These are phyloP conservation scores for Channa argus DNA, from an alignment of 2,113 vertebrate species.

Conservation along the genomic window DNA sequence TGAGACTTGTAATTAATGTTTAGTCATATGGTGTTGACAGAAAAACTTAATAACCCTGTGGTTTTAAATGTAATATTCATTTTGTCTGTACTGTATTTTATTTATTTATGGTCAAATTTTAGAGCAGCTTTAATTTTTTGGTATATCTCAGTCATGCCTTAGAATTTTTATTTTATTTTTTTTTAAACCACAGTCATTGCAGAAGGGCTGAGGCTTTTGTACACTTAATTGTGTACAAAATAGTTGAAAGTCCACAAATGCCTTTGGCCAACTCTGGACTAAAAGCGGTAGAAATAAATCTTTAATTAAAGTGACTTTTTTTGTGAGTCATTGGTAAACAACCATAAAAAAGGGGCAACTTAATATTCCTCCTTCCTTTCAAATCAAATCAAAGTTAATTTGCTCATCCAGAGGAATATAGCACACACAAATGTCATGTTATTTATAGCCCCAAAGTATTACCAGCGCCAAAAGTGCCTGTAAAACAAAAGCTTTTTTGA, in stretches of 20 bases:
- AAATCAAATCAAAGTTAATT: conserved; percentile 41
- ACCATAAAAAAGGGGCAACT: conserved; percentile 8
- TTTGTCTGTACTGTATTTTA: too few relatives aligned
- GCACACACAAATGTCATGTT: conserved; percentile 22
- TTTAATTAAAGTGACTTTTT: conserved; percentile 31
- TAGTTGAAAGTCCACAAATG: conserved; percentile 12
- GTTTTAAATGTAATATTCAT: too few relatives aligned
- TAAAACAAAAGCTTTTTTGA: neutral
- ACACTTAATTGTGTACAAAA: neutral
- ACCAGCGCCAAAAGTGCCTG: neutral
- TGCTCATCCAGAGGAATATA: neutral
- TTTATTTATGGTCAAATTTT: too few relatives aligned
- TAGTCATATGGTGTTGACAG: too few relatives aligned
- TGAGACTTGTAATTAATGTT: too few relatives aligned
- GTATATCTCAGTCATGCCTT: neutral
- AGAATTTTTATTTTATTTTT: neutral
- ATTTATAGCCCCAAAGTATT: neutral
- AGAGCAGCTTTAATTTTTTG: neutral
- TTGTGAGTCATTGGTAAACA: conserved; percentile 42
- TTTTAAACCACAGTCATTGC: conserved; percentile 2
- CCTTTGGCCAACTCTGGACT: conserved; percentile 22
- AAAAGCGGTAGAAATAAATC: neutral
- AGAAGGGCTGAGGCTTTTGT: neutral
- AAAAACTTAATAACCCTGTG: too few relatives aligned
- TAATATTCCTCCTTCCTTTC: conserved; percentile 22